Percentiles rank a stretch among this genome's conserved stretches.
Evolutionary conservation across 2,797 vertebrate genomes (phyloP).

Genomic region (Crax fasciolata): DNA sequence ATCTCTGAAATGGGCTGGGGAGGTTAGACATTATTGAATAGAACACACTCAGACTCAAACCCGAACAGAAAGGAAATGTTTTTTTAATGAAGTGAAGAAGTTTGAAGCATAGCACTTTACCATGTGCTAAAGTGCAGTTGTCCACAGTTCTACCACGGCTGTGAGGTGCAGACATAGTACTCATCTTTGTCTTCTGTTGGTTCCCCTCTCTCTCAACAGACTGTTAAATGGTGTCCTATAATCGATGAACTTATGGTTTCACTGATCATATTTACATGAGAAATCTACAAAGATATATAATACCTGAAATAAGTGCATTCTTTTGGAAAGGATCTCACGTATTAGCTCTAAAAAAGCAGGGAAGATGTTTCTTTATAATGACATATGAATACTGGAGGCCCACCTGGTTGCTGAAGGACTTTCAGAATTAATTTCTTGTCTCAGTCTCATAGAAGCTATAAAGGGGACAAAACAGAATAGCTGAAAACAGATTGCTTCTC

Average conservation of each 20-base stretch:
- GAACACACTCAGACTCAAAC: conserved; percentile 21
- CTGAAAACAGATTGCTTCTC: background rate
- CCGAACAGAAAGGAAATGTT: background rate
- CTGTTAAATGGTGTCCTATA: background rate
- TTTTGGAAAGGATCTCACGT: background rate
- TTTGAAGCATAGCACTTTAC: background rate
- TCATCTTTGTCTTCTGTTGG: background rate
- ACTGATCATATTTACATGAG: background rate
- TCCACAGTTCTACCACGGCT: background rate
- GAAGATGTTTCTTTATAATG: background rate
- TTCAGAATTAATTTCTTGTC: background rate
- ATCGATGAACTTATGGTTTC: background rate
- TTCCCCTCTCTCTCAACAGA: background rate
- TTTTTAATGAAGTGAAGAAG: background rate
- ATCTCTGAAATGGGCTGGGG: background rate
- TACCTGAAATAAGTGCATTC: background rate
- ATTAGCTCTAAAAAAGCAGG: background rate
- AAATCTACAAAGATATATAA: background rate
- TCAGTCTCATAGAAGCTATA: background rate
- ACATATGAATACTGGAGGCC: background rate
- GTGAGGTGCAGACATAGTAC: background rate
- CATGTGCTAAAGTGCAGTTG: background rate
- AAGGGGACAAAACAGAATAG: background rate
- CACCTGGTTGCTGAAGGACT: background rate
- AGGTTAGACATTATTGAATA: background rate